Base-by-base conservation (phyloP, 53 echinoderm and acorn worm species). In the Echinarachnius parma region DNA sequence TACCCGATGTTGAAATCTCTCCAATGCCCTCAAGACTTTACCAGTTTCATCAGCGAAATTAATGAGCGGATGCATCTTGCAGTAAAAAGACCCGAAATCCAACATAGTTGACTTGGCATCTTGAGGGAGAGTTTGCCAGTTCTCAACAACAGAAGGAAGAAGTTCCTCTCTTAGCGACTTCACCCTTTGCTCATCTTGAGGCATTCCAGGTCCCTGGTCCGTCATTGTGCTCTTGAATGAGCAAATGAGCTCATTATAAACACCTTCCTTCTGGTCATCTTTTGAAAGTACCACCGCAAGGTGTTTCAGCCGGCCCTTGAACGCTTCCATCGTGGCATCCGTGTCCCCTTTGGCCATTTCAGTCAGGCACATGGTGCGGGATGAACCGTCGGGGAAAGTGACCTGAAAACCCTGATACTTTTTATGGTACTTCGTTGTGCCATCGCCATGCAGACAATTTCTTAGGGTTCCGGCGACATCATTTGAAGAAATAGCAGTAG, bases 131-230 rank as follows among this genome's bases (percentile, higher is more conserved):
- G 10, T 21, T 11, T 72, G 66, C 82, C 82, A 87, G 26, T 75
- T 53, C 16, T 78, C 49, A 1, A 82, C 25, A 4, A 82, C 87
- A 11, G n/a, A 19, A 11, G 88, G 88, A 3, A 88, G 56, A 1
- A 88, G 75, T 5, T 54, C 35, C 2, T 59, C 4, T 9, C 83
- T 20, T 10, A 83, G 13, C 4, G 22, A 4, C 26, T 61, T 9
- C 9, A 83, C 34, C 37, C 64, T 13, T 21, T 55, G 50, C 45
- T 44, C 66, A 34, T 79, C 82, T 31, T 82, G 78, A 0, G 83
- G 88, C 72, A 72, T 87, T 0, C 79, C 54, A 3, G 88, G 88
- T 5, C 83, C 88, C 42, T 88, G 88, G 45, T 88, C 88, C 2
- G 66, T 75, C 83, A 88, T 88, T 4, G 88, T 83, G 28, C 22